A percentile compares a stretch with the other conserved stretches of the same genome.
These are phyloP conservation scores for Crotalus viridis DNA, from an alignment of 2,113 vertebrate genomes.

Conservation along the genomic window DNA sequence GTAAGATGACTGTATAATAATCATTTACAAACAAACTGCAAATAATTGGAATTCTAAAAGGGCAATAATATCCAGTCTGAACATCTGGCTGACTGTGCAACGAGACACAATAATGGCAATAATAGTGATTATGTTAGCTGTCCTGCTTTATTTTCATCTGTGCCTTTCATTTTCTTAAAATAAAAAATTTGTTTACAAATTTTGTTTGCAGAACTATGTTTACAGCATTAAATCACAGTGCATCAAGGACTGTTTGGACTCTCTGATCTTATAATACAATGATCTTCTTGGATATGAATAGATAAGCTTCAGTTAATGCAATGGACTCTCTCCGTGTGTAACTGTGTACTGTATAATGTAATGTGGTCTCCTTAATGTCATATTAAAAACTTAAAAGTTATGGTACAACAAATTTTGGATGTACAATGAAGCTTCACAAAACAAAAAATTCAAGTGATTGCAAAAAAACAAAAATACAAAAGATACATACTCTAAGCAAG, in stretches of 20 bases:
- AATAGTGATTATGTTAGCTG: background rate
- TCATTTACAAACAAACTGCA: background rate
- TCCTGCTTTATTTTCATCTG: background rate
- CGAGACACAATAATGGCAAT: background rate
- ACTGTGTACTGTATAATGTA: background rate
- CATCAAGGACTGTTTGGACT: background rate
- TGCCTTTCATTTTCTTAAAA: background rate
- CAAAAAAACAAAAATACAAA: background rate
- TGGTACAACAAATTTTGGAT: background rate
- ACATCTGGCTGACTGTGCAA: background rate
- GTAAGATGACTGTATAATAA: background rate
- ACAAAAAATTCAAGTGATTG: background rate
- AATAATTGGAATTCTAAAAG: background rate
- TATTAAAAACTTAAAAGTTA: background rate
- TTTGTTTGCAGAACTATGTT: background rate
- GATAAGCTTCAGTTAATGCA: background rate
- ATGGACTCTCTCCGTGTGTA: background rate
- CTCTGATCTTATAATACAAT: background rate
- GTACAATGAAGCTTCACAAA: background rate
- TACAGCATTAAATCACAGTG: background rate
- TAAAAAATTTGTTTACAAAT: background rate
- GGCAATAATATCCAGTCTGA: background rate
- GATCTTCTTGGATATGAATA: no score
- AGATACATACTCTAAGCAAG: background rate
- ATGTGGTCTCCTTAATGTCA: background rate